These are phyloP conservation scores for Gracilinanus agilis DNA, from an alignment of 2,113 vertebrate genomes.

Conservation along the genomic window DNA sequence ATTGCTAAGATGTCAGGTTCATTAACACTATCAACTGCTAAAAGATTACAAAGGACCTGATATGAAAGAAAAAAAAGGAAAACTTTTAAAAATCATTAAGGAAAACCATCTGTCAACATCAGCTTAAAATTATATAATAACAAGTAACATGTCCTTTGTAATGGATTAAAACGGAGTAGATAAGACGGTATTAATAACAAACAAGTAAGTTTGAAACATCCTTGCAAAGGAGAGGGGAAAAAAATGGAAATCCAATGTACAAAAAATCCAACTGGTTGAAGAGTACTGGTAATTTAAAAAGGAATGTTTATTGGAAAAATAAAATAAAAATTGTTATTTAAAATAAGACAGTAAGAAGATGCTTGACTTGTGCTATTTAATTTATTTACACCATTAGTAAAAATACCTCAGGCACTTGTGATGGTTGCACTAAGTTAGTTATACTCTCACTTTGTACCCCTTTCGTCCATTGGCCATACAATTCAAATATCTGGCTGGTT, in stretches of 20 bases:
- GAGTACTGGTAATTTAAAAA: background rate
- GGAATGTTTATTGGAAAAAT: background rate
- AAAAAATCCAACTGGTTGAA: background rate
- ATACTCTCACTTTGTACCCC: background rate
- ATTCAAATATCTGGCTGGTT: background rate
- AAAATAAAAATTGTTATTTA: background rate
- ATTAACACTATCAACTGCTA: constrained; percentile 96
- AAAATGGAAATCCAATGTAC: background rate
- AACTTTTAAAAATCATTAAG: constrained; percentile 50
- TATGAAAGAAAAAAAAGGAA: constrained; percentile 75
- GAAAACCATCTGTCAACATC: constrained; percentile 34
- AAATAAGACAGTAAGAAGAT: background rate
- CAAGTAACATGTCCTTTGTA: background rate
- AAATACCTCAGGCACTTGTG: background rate
- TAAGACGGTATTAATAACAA: constrained; percentile 22
- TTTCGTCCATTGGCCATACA: background rate
- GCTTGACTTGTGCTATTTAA: background rate
- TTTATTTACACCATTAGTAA: background rate
- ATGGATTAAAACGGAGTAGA: background rate
- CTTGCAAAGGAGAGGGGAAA: constrained; percentile 20
- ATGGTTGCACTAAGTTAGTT: background rate
- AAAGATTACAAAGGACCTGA: constrained; percentile 96
- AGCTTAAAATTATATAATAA: background rate
- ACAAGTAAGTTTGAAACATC: constrained; percentile 32
- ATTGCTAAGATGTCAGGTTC: constrained; percentile 96